phyloP scores from a whole-genome alignment of 2,888 invertebrate genomes.

The Calephelis perditalis region DNA sequence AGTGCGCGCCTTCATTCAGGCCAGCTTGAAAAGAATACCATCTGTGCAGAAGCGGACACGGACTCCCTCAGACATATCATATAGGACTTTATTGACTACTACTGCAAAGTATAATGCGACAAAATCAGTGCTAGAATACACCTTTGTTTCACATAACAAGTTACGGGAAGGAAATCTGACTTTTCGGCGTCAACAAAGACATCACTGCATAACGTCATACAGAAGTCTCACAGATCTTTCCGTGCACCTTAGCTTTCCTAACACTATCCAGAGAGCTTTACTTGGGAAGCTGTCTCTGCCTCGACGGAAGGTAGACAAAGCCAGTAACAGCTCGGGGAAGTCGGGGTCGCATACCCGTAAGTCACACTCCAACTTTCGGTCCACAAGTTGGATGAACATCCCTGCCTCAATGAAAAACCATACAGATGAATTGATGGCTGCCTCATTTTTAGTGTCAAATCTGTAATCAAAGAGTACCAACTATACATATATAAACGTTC shows the following conservation, averaged over 20 bases:
- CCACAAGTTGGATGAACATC: background rate
- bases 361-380: background rate
- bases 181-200: background rate
- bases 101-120: constrained; percentile 14
- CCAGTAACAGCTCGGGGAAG: background rate
- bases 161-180: constrained; percentile 13
- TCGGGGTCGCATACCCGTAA: background rate
- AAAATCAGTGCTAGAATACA: background rate
- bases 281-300: background rate
- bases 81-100: constrained; percentile 10
- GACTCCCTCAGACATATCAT: constrained; percentile 4
- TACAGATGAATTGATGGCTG: too few species aligned
- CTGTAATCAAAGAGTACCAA: background rate
- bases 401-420: background rate
- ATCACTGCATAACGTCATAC: background rate
- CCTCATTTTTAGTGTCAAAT: too few species aligned
- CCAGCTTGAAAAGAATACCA: constrained; percentile 14
- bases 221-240: too few species aligned
- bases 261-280: background rate
- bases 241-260: too few species aligned
- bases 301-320: background rate
- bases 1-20: constrained; percentile 14
- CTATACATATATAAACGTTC: background rate
- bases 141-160: constrained; percentile 17
- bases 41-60: constrained; percentile 17